Evolutionary conservation across 2,113 vertebrate genomes (phyloP), one percentile per base, ranked within the genome.

Genomic region (Charina bottae): DNA sequence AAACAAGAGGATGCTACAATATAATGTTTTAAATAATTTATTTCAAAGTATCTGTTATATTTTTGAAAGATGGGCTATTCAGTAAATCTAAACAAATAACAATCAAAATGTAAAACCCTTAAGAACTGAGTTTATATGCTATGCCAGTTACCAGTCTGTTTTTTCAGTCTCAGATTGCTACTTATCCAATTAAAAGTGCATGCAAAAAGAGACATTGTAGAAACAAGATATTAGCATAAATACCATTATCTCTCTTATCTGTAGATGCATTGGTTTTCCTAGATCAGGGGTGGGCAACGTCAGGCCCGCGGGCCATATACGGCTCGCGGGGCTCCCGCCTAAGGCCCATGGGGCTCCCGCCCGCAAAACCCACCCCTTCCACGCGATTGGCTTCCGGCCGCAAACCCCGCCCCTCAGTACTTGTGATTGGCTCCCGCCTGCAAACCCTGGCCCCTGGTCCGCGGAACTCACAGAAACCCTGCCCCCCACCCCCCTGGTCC

Each of bases 181-280:
- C 1, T 21, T 37, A 42, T 56, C 26, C 11, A 58, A 17, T 83
- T 83, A 68, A 33, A n/a, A 12, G 53, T 89, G 33, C 49, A 55
- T 21, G 28, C 49, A 89, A 72, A 1, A 37, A 55, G 28, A 89
- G 4, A 78, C 10, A 78, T 55, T 86, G 17, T 33, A 72, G 24
- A 78, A 33, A 55, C 28, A n/a, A 78, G 21, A n/a, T 24, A 33
- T 95, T 93, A 78, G 93, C 91, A 88, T 96, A 96, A 97, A 97
- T 97, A 97, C 95, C 93, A 97, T 97, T 96, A 97, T 97, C 96
- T 96, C 95, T 93, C 95, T 94, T 98, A 98, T 98, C 97, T 96
- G 93, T 8, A 93, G 94, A 93, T 42, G 93, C 98, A 98, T 98
- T 97, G 98, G 98, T 96, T 98, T 98, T 97, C 97, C 92, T 1